A percentile compares a stretch with the other conserved stretches of the same genome.
phyloP scores from a whole-genome alignment of 1,140 invertebrate genomes.

The Euwallacea fornicatus region DNA sequence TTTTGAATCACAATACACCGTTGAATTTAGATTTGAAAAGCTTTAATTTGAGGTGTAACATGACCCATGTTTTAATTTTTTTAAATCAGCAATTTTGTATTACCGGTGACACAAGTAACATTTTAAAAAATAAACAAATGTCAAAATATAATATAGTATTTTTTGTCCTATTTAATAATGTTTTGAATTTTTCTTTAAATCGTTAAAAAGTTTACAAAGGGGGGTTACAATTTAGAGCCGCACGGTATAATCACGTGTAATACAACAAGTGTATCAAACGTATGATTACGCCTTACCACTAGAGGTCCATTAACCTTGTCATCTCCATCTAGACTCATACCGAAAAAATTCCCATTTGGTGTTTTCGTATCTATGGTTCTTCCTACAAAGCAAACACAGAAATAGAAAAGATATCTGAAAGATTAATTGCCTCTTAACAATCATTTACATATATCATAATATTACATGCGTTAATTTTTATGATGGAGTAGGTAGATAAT shows the following conservation, averaged over 20 bases:
- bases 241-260: background rate
- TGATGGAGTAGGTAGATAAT: too few relatives aligned
- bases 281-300: conserved; percentile 16
- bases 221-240: too few relatives aligned
- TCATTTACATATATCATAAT: background rate
- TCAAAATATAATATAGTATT: background rate
- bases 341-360: conserved; percentile 30
- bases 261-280: background rate
- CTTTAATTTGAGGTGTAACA: too few relatives aligned
- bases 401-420: background rate
- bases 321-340: conserved; percentile 18
- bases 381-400: conserved; percentile 7
- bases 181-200: background rate
- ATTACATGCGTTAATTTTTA: too few relatives aligned
- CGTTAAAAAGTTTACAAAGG: background rate
- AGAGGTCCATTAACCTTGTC: conserved; percentile 10
- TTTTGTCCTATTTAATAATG: conserved; percentile 3
- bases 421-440: background rate
- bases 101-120: background rate
- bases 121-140: background rate
- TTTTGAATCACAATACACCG: too few relatives aligned
- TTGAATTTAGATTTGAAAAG: too few relatives aligned
- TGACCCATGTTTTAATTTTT: too few relatives aligned
- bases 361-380: conserved; percentile 3
- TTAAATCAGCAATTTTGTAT: too few relatives aligned